Percentiles rank a stretch among this genome's conserved stretches.
These are phyloP conservation scores for Cerastoderma edule DNA, from an alignment of 2,888 invertebrate genomes.

Conservation along the genomic window DNA sequence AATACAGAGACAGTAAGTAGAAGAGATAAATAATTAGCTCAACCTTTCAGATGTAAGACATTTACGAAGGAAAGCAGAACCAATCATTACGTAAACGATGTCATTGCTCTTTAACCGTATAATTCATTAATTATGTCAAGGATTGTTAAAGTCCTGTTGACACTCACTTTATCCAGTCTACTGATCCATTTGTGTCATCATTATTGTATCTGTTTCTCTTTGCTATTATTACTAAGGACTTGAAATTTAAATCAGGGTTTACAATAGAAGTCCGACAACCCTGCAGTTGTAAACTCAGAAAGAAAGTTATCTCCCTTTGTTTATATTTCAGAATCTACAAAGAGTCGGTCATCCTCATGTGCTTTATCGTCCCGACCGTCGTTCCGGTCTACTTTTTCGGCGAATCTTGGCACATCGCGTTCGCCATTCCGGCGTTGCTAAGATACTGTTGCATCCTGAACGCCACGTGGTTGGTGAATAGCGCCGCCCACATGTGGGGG, in stretches of 20 bases:
- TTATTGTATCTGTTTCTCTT: no score
- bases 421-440: conserved; percentile 91
- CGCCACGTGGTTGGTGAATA: conserved; percentile 97
- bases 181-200: no score
- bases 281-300: no score
- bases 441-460: conserved; percentile 94
- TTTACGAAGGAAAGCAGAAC: no score
- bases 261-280: no score
- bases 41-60: no score
- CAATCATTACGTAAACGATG: no score
- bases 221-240: no score
- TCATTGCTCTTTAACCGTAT: no score
- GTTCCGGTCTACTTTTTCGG: conserved; percentile 94
- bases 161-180: conserved; percentile 91
- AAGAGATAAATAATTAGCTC: neutral
- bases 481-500: conserved; percentile 97
- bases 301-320: neutral
- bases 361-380: conserved; percentile 92
- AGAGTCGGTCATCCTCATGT: conserved; percentile 89
- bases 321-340: conserved; percentile 89
- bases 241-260: no score
- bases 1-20: conserved; percentile 91
- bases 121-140: no score
- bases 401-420: conserved; percentile 91
- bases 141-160: no score